Base-by-base conservation (phyloP, 1,140 invertebrate genomes). In the Hycleus phaleratus region DNA sequence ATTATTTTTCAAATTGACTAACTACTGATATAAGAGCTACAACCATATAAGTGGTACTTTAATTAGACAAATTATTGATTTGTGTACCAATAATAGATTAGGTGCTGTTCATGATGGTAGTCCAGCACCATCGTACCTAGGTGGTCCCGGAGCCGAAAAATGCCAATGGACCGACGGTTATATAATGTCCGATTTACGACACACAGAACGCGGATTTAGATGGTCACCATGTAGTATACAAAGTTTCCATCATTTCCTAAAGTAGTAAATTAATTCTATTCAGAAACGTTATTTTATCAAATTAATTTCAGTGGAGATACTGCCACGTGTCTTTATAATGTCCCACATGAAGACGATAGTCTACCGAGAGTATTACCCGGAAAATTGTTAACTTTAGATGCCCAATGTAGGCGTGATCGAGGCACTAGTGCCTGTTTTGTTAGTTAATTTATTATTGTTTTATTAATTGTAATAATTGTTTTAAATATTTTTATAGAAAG, bases 91-190 rank as follows among this genome's bases (percentile, higher is more conserved):
- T 74, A 72, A 24, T 67, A 94, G 91, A 74, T 76, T 95, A 69
- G 93, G 93, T 51, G 93, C 92, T 63, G 93, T 96, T 4, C 93
- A 96, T 72, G 93, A 96, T 71, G 93, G 93, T 45, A 95, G 92
- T 59, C 92, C 93, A 11, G 91, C 93, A 45, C 93, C 93, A 2
- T 93, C 89, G 49, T 95, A 96, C 65, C 79, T 96, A 4, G 93
- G 93, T 51, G 93, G 93, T 52, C 93, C 93, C 1, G 93, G 93
- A n/a, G 93, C 93, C 39, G 90, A 93, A 69, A 91, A 93, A 66
- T 96, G 93, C 70, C 84, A 91, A 66, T 96, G 93, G 93, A 91
- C 95, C 73, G 93, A 96, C 72, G 93, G 93, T 43, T 96, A 88
- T 76, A 96, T 96, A 66, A 96, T 96, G 93, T 93, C 90, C 49